Evolutionary conservation across 2,113 vertebrate genomes (phyloP), one percentile per base, ranked within the genome.

Genomic region (Lontra canadensis): DNA sequence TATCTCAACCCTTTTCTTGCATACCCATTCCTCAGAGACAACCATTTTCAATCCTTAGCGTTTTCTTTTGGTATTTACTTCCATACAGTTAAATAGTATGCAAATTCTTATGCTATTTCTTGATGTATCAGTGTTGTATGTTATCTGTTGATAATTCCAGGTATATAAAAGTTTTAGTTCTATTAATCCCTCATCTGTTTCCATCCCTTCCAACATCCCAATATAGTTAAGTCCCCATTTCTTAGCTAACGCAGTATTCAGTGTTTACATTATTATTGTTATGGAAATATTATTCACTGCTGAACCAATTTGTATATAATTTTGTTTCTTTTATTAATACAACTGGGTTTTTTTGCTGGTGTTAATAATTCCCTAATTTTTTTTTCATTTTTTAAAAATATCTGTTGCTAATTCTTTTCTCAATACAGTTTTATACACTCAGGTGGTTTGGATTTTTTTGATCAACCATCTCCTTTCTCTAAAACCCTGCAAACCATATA

Each of bases 351-450:
- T 82, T 17, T 82, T 34, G 31, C 2, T 76, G 23, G 6, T 69
- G 13, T 90, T 81, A 74, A 31, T 76, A 82, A 63, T 95, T 84
- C 4, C 29, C 23, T 67, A 42, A 20, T 63, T 44, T 55, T 92
- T 89, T 89, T 93, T 94, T 80, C 80, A 17, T 57, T 84, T 79
- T 94, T 84, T 92, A 59, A 73, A 25, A 84, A n/a, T 67, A 81
- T 88, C 13, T 80, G 74, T 69, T 90, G 31, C 17, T 95, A 76
- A 93, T 86, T 90, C 6, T 82, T 93, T 96, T 90, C 85, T 90
- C 39, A 90, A 36, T 76, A 61, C 31, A 83, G 57, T 79, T 84
- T 82, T 78, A 88, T 31, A 88, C 15, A 87, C 7, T 69, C 26
- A 67, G 42, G 61, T 89, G n/a, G 29, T 85, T 10, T 87, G 57